Conservation (phyloP, 2,797 vertebrate species). For the Trachurus trachurus region DNA sequence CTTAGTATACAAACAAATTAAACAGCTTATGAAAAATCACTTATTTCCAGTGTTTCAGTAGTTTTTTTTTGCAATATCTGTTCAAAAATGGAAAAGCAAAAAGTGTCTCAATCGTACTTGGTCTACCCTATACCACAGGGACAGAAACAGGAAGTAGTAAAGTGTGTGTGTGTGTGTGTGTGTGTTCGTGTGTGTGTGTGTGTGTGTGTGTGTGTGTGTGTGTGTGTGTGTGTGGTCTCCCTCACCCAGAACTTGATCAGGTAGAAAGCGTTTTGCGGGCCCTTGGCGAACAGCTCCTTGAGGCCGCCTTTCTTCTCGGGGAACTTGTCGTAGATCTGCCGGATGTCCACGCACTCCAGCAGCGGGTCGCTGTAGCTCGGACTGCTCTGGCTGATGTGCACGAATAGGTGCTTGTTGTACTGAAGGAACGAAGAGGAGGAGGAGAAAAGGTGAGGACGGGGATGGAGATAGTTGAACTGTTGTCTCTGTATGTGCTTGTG, state of each 20-base stretch:
- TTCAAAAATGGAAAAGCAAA: too few relatives aligned
- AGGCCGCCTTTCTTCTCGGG: conserved; percentile 98
- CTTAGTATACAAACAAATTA: too few relatives aligned
- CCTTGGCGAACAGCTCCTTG: conserved; percentile 96
- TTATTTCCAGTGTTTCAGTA: too few relatives aligned
- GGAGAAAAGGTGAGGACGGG: too few relatives aligned
- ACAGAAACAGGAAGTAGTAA: neutral
- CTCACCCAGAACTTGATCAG: conserved; percentile 99
- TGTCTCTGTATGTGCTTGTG: too few relatives aligned
- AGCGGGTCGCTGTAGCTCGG: conserved; percentile 95
- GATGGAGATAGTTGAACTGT: too few relatives aligned
- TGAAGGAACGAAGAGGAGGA: conserved; percentile 54
- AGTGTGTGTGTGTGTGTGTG: conserved; percentile 17
- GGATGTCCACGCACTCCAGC: conserved; percentile 97
- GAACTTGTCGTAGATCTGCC: conserved; percentile 99
- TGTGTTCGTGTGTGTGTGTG: too few relatives aligned
- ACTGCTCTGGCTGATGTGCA: conserved; percentile 95
- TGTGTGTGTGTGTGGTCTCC: conserved; percentile 31
- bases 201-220: too few relatives aligned
- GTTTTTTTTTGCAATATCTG: too few relatives aligned
- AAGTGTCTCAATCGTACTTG: too few relatives aligned
- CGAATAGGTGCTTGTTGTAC: conserved; percentile 99
- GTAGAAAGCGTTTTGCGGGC: conserved; percentile 97
- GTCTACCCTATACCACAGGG: too few relatives aligned
- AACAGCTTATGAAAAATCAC: too few relatives aligned